Conservation (phyloP, 2,113 vertebrate species). For the Rana temporaria region DNA sequence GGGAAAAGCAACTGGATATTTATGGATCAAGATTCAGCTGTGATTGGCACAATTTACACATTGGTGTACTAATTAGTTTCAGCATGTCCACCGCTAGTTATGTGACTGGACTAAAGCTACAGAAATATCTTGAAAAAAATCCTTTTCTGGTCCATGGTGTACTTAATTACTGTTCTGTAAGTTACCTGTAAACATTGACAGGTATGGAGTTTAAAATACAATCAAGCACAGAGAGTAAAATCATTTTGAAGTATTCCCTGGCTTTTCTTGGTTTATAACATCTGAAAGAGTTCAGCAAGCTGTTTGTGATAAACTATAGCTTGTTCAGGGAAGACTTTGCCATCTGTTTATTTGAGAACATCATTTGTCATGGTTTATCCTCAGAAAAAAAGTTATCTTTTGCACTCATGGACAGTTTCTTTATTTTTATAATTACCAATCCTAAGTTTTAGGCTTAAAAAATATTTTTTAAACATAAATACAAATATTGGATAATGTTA, state of each 20-base stretch:
- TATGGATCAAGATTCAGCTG: too few species aligned
- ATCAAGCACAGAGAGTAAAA: neutral
- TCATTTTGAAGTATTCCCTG: conserved; percentile 3
- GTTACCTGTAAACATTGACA: neutral
- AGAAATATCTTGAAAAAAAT: too few species aligned
- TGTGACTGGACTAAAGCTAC: too few species aligned
- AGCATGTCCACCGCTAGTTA: too few species aligned
- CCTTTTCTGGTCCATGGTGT: too few species aligned
- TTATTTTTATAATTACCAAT: neutral
- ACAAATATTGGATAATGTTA: too few species aligned
- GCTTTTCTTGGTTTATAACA: neutral
- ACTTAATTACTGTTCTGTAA: neutral
- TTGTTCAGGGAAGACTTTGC: conserved; percentile 45
- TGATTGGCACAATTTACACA: too few species aligned
- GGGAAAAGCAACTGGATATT: too few species aligned
- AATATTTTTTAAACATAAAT: too few species aligned
- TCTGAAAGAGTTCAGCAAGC: conserved; percentile 36
- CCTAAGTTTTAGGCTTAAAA: neutral
- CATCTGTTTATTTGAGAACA: conserved; percentile 46
- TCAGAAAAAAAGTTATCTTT: conserved; percentile 39
- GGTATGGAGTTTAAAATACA: neutral
- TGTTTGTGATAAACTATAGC: conserved; percentile 54
- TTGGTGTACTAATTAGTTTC: too few species aligned
- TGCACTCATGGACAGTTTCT: conserved; percentile 26
- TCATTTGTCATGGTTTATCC: conserved; percentile 51